These are phyloP conservation scores for Diploscapter pachys DNA, from an alignment of 1,140 invertebrate genomes.

Conservation along the genomic window DNA sequence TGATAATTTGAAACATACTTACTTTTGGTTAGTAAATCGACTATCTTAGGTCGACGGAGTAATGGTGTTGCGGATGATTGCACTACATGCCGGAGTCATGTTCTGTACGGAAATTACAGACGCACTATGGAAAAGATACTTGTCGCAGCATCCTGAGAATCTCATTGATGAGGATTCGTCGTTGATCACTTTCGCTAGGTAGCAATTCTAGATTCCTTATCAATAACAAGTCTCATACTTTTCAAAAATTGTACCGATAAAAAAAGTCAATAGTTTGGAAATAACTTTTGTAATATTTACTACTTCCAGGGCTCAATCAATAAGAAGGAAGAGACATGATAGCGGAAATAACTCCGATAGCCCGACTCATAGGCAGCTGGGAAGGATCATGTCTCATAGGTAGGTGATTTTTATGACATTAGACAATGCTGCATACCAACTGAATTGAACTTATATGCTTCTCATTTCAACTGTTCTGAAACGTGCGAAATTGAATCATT, in stretches of 20 bases:
- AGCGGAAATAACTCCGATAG: constrained; percentile 4
- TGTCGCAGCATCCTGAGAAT: constrained; percentile 57
- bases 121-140: constrained; percentile 57
- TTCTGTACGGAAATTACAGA: constrained; percentile 59
- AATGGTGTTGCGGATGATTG: constrained; percentile 55
- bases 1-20: no score
- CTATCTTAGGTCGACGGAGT: constrained; percentile 54
- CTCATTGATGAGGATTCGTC: constrained; percentile 58
- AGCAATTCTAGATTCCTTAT: neutral
- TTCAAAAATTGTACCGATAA: constrained; percentile 5
- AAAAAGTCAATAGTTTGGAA: neutral
- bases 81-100: constrained; percentile 58
- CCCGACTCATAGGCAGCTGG: constrained; percentile 24
- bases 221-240: neutral
- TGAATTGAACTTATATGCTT: neutral
- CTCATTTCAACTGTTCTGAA: neutral
- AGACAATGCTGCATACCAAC: neutral
- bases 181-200: constrained; percentile 58
- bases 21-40: neutral
- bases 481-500: neutral
- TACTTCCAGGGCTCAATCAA: constrained; percentile 26
- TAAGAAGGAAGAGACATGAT: constrained; percentile 26
- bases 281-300: neutral
- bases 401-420: neutral
- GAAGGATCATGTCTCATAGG: constrained; percentile 30